phyloP scores from a whole-genome alignment of 2,797 vertebrate genomes.

The Chlorospingus flavigularis region DNA sequence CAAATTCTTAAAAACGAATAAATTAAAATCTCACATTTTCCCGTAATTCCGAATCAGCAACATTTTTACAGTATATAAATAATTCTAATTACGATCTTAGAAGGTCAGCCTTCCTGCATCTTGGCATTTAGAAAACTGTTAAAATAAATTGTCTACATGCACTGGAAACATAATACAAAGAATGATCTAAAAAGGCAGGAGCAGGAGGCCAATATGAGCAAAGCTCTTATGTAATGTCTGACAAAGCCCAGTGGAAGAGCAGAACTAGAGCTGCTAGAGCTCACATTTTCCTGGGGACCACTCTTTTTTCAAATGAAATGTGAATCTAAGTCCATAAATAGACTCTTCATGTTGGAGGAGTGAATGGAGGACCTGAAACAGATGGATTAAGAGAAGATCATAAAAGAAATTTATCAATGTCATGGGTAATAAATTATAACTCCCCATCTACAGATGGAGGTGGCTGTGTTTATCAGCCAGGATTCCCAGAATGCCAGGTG shows the following conservation, averaged over 20 bases:
- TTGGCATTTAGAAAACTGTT: slow-evolving; percentile 72
- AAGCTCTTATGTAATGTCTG: slow-evolving; percentile 70
- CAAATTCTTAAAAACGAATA: slow-evolving; percentile 38
- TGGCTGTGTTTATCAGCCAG: slow-evolving; percentile 64
- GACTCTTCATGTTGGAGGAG: slow-evolving; percentile 29
- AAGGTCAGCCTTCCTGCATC: slow-evolving; percentile 71
- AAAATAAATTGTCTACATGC: slow-evolving; percentile 76
- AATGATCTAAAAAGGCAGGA: slow-evolving; percentile 74
- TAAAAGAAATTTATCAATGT: slow-evolving; percentile 73
- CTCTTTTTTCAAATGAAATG: slow-evolving; percentile 73
- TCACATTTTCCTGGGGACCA: slow-evolving; percentile 70
- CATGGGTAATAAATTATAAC: slow-evolving; percentile 75
- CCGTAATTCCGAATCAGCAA: slow-evolving; percentile 72
- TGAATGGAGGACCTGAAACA: slow-evolving; percentile 14
- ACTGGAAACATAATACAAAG: slow-evolving; percentile 72
- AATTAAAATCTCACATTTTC: slow-evolving; percentile 44
- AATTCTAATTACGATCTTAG: slow-evolving; percentile 74
- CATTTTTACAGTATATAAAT: slow-evolving; percentile 75
- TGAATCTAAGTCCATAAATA: slow-evolving; percentile 64
- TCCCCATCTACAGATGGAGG: slow-evolving; percentile 58
- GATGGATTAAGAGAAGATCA: slow-evolving; percentile 69
- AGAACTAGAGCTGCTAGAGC: slow-evolving; percentile 63
- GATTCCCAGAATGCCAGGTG: slow-evolving; percentile 58
- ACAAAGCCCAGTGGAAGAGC: slow-evolving; percentile 27
- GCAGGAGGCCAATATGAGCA: slow-evolving; percentile 64